Evolutionary conservation across 2,113 vertebrate genomes (phyloP), one percentile per base, ranked within the genome.

Genomic region (Psammodynastes pulverulentus): DNA sequence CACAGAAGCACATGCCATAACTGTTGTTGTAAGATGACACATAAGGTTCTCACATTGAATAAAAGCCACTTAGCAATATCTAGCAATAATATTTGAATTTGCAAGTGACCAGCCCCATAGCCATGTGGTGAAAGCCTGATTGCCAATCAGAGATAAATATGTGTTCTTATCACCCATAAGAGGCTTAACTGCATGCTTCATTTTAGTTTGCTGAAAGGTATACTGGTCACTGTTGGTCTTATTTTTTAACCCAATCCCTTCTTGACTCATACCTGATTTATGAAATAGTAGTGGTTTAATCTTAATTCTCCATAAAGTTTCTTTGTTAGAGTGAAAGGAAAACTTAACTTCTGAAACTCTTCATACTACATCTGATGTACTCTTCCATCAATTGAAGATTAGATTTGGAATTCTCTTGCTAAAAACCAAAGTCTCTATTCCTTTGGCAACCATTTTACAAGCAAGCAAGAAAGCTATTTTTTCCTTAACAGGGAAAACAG

Each of bases 131-230:
- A 51, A 29, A 0, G 0, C 48, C 46, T 34, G 0, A 52, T 0
- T 3, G 1, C 0, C 10, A n/a, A 26, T 3, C 46, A 5, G 7
- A 3, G 5, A 5, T 62, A 0, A n/a, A 72, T 9, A 46, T 10
- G 0, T 1, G 89, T 46, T 29, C 19, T 52, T 88, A 79, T 34
- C 39, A 91, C 39, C 43, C 12, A 45, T 6, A 39, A 43, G 5
- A 45, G 0, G 0, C 45, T n/a, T 26, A 79, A 79, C 46, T 58
- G n/a, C 49, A 54, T 9, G 9, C 84, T 84, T 51, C n/a, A 34
- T 62, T 58, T 91, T 86, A 46, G 26, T n/a, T 84, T 84, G 49
- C 5, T 13, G 26, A 79, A 49, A 39, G 17, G 7, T 43, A 34
- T 19, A n/a, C 34, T 43, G 34, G 29, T 67, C 58, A 21, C 10